Base-by-base conservation (phyloP, 2,888 invertebrate species). In the Tenthredo amoena region DNA sequence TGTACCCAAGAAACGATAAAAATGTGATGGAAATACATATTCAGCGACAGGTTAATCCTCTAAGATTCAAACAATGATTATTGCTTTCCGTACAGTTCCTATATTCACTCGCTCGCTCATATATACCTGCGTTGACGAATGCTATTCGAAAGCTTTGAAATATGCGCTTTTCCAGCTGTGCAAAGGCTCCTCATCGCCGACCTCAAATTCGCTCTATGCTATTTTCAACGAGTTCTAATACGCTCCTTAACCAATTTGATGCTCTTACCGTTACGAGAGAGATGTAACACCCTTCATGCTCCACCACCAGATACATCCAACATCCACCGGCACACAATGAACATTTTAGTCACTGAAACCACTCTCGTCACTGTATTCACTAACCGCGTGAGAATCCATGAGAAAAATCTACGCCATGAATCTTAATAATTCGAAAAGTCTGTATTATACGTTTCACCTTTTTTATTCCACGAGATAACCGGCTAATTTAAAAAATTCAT, bases 281-380 rank as follows among this genome's bases (percentile, higher is more conserved):
- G 87, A 87, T 90, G 88, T 90, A 88, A 88, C 89, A 89, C 91
- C 87, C 91, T 90, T 92, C 91, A 91, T 91, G 89, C 91, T 91
- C 89, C 90, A 89, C 88, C 89, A 87, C 88, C 88, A 88, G 87
- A 90, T 86, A 90, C 82, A 82, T 82, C 88, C 86, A 90, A 88
- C 87, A 88, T 88, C 87, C 88, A 89, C 88, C 88, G 87, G 87
- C 89, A 89, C 89, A 87, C 88, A 87, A 85, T 82, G 26, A 65
- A 82, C 65, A 34, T 40, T 82, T 65, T 65, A 40, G 40, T n/a
- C 43, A 82, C 65, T 43, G 26, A 40, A 65, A 82, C 26, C 82
- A 79, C 58, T 55, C 9, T n/a, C n/a, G 10, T 79, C 79, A 79
- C 79, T 79, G 15, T n/a, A 79, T 58, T 58, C 79, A 79, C 50